These are phyloP conservation scores for Philopedon plagiatum DNA, from an alignment of 2,888 invertebrate species.

Conservation along the genomic window DNA sequence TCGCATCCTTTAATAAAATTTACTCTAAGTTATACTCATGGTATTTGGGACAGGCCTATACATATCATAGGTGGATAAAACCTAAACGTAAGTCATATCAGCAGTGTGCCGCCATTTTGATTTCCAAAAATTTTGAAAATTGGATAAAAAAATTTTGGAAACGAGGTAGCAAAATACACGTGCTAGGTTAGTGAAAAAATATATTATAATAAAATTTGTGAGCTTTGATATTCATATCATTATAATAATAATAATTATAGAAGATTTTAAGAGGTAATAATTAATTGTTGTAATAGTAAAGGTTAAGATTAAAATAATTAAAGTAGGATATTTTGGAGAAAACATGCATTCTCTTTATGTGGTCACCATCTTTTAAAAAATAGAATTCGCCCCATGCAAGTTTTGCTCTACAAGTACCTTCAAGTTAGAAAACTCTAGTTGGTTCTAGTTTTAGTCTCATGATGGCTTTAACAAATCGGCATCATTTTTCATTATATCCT, in stretches of 20 bases:
- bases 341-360: conserved; percentile 24
- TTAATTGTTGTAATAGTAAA: conserved; percentile 29
- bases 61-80: conserved; percentile 43
- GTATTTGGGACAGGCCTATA: conserved; percentile 46
- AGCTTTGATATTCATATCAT: conserved; percentile 51
- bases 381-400: conserved; percentile 55
- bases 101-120: conserved; percentile 23
- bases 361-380: conserved; percentile 24
- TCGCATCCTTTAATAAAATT: conserved; percentile 42
- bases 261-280: conserved; percentile 21
- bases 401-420: conserved; percentile 65
- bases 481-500: not conserved
- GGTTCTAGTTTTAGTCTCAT: conserved; percentile 27
- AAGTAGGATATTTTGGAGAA: conserved; percentile 21
- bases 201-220: conserved; percentile 43
- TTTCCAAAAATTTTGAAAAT: conserved; percentile 35
- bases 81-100: conserved; percentile 45
- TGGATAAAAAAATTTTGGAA: conserved; percentile 44
- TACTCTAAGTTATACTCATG: not conserved
- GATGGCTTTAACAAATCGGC: conserved; percentile 20
- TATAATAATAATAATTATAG: conserved; percentile 14
- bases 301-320: not conserved
- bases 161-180: conserved; percentile 29
- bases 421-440: conserved; percentile 42
- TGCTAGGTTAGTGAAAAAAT: conserved; percentile 49